Evolutionary conservation across 64 coral and sea anemone genomes (phyloP), one percentile per base, ranked within the genome.

Genomic region (Pocillopora damicornis): DNA sequence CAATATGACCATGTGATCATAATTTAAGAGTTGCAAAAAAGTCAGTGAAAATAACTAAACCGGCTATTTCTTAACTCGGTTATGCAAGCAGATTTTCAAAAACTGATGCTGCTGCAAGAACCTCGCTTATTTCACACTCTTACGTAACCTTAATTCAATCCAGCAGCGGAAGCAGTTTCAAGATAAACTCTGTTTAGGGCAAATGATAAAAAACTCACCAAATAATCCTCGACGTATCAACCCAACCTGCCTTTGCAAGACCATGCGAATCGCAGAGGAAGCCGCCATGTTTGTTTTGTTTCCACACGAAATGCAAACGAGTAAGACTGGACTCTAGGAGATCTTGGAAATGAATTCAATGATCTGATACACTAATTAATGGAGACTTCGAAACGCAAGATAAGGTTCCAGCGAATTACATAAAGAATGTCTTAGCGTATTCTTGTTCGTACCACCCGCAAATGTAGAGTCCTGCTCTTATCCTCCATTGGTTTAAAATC

Each of bases 281-380:
- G 61, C 61, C 89, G 89, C 89, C 89, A 91, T 91, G 0, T 81
- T 91, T 81, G 25, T 60, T 81, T 81, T 77, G 3, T 51, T 51
- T 2, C 7, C 3, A 51, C 1, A 51, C 42, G 7, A 51, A 51
- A 51, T 51, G 42, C 2, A 51, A 51, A 51, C 42, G 42, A 2
- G 42, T 51, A 51, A 51, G 42, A 51, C 42, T 51, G 42, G 42
- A 51, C 42, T 4, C 42, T 51, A 51, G 42, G 42, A 51, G 30
- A 30, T 30, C 30, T 30, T 30, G 30, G 30, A 30, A 30, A 30
- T 30, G 30, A 30, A 30, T 30, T 0, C 30, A 30, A 30, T 30
- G 30, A 30, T 30, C 30, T 30, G 30, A 30, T 30, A 30, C 30
- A 30, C 30, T 30, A 30, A 30, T 30, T 30, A 30, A 30, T 30